Evolutionary conservation across 2,797 vertebrate species (phyloP).

Genomic region (Phalloptychus januarius): DNA sequence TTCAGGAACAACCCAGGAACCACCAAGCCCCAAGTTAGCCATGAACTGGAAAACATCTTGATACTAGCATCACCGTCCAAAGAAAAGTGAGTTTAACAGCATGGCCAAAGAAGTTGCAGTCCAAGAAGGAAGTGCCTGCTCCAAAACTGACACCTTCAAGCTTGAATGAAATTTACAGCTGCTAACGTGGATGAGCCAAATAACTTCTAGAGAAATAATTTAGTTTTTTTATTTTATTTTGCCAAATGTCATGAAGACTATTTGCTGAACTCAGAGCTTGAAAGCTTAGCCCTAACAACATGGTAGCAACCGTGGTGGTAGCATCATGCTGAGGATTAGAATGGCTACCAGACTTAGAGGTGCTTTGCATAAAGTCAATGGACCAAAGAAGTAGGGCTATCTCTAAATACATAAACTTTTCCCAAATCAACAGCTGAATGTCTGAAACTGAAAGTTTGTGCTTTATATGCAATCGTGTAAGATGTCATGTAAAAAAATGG

Average conservation of each 20-base stretch:
- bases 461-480: not conserved
- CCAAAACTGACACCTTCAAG: conserved; percentile 1
- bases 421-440: not conserved
- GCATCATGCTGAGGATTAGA: not conserved
- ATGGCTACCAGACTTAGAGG: not conserved
- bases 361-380: not conserved
- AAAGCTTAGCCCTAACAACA: not conserved
- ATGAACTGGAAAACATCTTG: not conserved
- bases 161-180: not conserved
- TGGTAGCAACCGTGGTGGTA: not conserved
- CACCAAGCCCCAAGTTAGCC: not conserved
- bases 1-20: not conserved
- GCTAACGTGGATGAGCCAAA: not conserved
- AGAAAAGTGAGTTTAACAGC: not conserved
- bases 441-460: not conserved
- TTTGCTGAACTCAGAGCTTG: not conserved
- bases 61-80: not conserved
- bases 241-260: not conserved
- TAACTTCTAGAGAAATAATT: not conserved
- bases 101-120: not conserved
- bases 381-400: too few relatives aligned
- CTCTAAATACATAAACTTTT: not conserved
- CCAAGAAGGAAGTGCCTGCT: not conserved
- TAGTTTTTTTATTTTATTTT: not conserved
- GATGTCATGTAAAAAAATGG: not conserved